Percentiles rank a stretch among this genome's conserved stretches.
These are phyloP conservation scores for Maconellicoccus hirsutus DNA, from an alignment of 1,140 invertebrate species.

Conservation along the genomic window DNA sequence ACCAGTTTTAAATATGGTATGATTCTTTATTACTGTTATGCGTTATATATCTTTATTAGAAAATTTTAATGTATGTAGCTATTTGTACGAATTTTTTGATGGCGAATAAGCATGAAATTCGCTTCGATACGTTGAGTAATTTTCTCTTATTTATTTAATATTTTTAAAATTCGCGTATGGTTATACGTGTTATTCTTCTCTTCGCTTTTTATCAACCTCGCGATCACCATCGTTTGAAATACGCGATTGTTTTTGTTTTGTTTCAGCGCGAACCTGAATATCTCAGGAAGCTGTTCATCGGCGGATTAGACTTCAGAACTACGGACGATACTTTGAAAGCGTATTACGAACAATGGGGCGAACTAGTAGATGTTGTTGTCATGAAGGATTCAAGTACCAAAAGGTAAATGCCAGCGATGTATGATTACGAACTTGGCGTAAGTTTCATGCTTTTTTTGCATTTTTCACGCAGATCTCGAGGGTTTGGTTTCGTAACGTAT, in stretches of 20 bases:
- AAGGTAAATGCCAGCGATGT: conserved; percentile 33
- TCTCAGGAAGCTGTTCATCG: conserved; percentile 92
- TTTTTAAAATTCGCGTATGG: too few species aligned
- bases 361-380: conserved; percentile 93
- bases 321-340: conserved; percentile 87
- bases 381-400: conserved; percentile 94
- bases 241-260: neutral
- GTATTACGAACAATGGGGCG: conserved; percentile 94
- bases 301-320: conserved; percentile 88
- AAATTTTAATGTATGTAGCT: too few species aligned
- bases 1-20: too few species aligned
- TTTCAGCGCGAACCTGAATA: conserved; percentile 71
- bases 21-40: too few species aligned
- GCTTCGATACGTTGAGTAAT: too few species aligned
- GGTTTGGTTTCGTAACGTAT: conserved; percentile 96
- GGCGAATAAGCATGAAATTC: too few species aligned
- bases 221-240: too few species aligned
- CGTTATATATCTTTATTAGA: too few species aligned
- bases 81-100: too few species aligned
- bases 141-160: too few species aligned
- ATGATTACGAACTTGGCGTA: neutral
- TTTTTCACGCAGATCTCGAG: conserved; percentile 51
- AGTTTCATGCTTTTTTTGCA: neutral
- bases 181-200: too few species aligned
- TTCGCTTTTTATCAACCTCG: too few species aligned